Conservation (phyloP, 2,113 vertebrate species). For the Rhynchomys soricoides region DNA sequence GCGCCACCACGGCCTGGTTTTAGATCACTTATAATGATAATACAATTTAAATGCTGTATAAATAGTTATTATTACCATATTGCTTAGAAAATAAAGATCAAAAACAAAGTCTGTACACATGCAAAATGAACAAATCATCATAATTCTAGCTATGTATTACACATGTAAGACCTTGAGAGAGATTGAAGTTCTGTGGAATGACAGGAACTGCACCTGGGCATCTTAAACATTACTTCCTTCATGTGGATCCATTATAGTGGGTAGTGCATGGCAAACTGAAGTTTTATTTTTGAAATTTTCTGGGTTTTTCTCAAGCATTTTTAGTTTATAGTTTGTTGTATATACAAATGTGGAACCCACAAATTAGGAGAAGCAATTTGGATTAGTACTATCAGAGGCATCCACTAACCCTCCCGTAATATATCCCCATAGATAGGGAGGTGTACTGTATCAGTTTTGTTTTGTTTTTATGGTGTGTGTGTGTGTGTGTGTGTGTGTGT, state of each 20-base stretch:
- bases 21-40: background rate
- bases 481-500: rapidly evolving
- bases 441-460: no score
- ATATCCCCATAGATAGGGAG: background rate
- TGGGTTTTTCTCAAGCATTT: background rate
- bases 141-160: background rate
- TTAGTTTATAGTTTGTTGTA: background rate
- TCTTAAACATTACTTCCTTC: background rate
- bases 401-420: background rate
- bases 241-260: background rate
- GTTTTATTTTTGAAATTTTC: background rate
- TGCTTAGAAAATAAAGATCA: background rate
- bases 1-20: no score
- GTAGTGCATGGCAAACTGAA: background rate
- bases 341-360: background rate
- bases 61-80: background rate
- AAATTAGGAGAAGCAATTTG: background rate
- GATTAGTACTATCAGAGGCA: background rate
- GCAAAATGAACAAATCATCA: background rate
- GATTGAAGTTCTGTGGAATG: background rate
- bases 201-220: no score
- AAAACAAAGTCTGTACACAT: background rate
- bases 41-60: background rate
- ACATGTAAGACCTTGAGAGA: background rate
- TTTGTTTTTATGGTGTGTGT: background rate